Evolutionary conservation across 2,113 vertebrate genomes (phyloP), one percentile per base, ranked within the genome.

Genomic region (Hassar affinis): DNA sequence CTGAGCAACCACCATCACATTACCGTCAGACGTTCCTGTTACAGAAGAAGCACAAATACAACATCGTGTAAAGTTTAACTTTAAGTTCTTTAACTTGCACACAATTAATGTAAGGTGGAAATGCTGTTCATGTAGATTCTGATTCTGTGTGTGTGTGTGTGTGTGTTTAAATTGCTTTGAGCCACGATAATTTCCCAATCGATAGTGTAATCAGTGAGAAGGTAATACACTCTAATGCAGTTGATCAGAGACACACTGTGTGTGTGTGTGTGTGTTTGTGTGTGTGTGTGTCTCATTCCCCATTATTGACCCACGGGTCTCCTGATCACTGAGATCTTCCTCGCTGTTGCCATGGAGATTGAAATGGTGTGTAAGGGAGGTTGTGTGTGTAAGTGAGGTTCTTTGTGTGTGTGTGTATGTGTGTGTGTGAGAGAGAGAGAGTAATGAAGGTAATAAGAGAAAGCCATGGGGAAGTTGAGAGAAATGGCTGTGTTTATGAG

Each of bases 321-420:
- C 22, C 71, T 82, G 81, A 62, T 76, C 38, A 76, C 33, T 25
- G 30, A 66, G 62, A 49, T 49, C 30, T 81, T 54, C 66, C 61
- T 81, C 6, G n/a, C 74, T 77, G 82, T 83, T 83, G 74, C 82
- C 47, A 83, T 83, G 82, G 82, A 25, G 59, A 83, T 75, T 83
- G 62, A 64, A 61, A 83, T 68, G 47, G 47, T 83, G 61, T 83
- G 45, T 83, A 56, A 68, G 47, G 49, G 59, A 66, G 7, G 72
- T 33, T 52, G 30, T 20, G 27, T 33, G 17, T 74, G 8, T 51
- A 3, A 57, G 27, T 52, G 61, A 38, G 61, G n/a, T n/a, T n/a
- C n/a, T n/a, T n/a, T 68, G 56, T 79, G 61, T 80, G 59, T 51
- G 78, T 79, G 30, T 83, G 57, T 83, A n/a, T 75, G 18, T 80